A percentile compares a stretch with the other conserved stretches of the same genome.
Evolutionary conservation across 1,140 invertebrate species (phyloP).

Genomic region (Drosophila rufa): DNA sequence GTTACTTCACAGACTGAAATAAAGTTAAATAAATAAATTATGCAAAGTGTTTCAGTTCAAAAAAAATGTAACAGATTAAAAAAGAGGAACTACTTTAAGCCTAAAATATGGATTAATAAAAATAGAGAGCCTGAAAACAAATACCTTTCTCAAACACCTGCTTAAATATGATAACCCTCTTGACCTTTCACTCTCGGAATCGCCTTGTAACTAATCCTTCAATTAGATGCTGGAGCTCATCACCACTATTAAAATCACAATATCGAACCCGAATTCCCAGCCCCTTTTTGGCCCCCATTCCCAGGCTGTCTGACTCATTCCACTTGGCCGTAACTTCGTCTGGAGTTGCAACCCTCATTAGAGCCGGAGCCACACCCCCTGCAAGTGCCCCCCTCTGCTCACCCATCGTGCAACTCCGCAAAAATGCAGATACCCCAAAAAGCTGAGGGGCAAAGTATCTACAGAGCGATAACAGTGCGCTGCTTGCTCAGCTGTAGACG

Average conservation of each 20-base stretch:
- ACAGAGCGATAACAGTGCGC: slow-evolving; percentile 62
- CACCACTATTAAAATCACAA: slow-evolving; percentile 17
- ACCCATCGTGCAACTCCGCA: slow-evolving; percentile 31
- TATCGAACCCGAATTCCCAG: slow-evolving; percentile 14
- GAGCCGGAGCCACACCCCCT: slow-evolving; percentile 53
- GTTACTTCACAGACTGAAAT: too few relatives aligned
- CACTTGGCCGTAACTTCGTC: slow-evolving; percentile 57
- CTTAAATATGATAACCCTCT: background rate
- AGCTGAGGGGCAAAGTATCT: slow-evolving; percentile 8
- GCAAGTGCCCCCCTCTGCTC: slow-evolving; percentile 11
- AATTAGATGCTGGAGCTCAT: slow-evolving; percentile 32
- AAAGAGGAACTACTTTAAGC: background rate
- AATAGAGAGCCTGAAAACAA: background rate
- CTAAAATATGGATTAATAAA: background rate
- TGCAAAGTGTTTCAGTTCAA: too few relatives aligned
- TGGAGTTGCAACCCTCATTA: slow-evolving; percentile 81
- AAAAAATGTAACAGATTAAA: too few relatives aligned
- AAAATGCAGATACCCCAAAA: slow-evolving; percentile 45
- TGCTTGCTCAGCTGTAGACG: slow-evolving; percentile 70
- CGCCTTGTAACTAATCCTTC: slow-evolving; percentile 9
- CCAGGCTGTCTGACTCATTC: slow-evolving; percentile 54
- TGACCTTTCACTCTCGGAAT: slow-evolving; percentile 64
- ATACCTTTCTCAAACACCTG: background rate
- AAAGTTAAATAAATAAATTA: background rate
- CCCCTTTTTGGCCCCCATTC: slow-evolving; percentile 45